Evolutionary conservation across 2,888 invertebrate species (phyloP).

Genomic region (Pammene aurita): DNA sequence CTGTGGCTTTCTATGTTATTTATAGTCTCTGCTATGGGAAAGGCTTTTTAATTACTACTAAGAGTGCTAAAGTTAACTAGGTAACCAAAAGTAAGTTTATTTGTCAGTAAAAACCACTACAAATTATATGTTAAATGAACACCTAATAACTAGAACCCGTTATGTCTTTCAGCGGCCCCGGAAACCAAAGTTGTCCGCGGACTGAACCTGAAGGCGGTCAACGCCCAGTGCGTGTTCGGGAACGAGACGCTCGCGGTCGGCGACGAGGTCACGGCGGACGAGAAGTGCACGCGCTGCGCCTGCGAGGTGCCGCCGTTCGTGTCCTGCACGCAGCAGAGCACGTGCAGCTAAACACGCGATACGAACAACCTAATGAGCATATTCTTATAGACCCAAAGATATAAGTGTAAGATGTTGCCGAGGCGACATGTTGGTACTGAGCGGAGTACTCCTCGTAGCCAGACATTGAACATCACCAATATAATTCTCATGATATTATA

Average conservation of each 20-base stretch:
- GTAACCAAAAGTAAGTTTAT: no score
- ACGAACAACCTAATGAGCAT: not conserved
- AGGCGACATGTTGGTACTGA: no score
- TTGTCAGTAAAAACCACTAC: no score
- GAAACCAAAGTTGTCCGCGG: slow-evolving; percentile 65
- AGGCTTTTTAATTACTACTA: no score
- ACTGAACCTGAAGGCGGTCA: slow-evolving; percentile 63
- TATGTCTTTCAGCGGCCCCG: slow-evolving; percentile 58
- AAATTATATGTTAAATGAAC: no score
- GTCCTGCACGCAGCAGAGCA: slow-evolving; percentile 63
- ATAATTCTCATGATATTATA: no score
- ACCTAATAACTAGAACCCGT: not conserved
- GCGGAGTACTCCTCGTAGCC: no score
- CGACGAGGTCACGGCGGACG: slow-evolving; percentile 68
- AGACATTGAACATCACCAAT: no score
- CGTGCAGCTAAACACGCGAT: slow-evolving; percentile 50
- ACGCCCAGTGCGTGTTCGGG: slow-evolving; percentile 68
- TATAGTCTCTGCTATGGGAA: no score
- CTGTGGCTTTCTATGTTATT: no score
- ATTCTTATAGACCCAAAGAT: not conserved
- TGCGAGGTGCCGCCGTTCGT: slow-evolving; percentile 77
- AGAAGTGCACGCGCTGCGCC: slow-evolving; percentile 69
- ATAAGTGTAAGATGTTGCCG: no score
- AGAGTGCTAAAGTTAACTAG: no score
- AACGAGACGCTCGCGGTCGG: slow-evolving; percentile 71